Evolutionary conservation across 2,888 invertebrate genomes (phyloP).

Genomic region (Lasius fuliginosus): DNA sequence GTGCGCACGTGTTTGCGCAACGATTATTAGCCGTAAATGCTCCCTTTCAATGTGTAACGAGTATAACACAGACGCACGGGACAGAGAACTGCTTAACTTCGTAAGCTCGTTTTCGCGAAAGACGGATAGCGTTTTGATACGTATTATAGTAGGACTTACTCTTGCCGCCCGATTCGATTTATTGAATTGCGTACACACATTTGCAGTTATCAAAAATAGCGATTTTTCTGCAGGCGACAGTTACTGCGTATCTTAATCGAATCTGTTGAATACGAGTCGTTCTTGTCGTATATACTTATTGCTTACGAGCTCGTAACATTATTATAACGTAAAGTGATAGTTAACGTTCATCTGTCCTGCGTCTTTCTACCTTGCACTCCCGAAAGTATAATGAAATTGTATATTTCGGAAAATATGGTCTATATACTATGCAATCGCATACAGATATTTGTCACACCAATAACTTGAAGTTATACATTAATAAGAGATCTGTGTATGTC

Average conservation of each 20-base stretch:
- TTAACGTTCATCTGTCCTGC: conserved; percentile 51
- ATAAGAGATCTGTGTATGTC: conserved; percentile 61
- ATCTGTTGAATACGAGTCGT: conserved; percentile 13
- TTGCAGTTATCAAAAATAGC: conserved; percentile 39
- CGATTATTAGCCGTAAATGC: conserved; percentile 39
- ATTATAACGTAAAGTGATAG: conserved; percentile 13
- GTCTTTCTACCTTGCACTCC: conserved; percentile 33
- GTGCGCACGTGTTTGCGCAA: conserved; percentile 22
- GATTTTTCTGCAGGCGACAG: neutral
- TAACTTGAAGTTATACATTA: conserved; percentile 65
- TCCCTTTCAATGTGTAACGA: conserved; percentile 26
- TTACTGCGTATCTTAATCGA: conserved; percentile 12
- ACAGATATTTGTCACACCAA: conserved; percentile 65
- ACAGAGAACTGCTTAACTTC: conserved; percentile 46
- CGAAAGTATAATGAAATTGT: conserved; percentile 40
- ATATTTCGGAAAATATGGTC: conserved; percentile 49
- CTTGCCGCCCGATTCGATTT: neutral
- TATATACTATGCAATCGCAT: conserved; percentile 57
- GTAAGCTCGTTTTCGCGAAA: conserved; percentile 24
- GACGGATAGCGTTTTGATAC: neutral
- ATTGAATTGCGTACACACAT: neutral
- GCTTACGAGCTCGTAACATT: conserved; percentile 9
- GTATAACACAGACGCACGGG: conserved; percentile 31
- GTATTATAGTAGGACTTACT: neutral
- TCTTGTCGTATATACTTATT: neutral